Evolutionary conservation across 2,113 vertebrate species (phyloP), one percentile per base, ranked within the genome.

Genomic region (Proterorhinus semilunaris): DNA sequence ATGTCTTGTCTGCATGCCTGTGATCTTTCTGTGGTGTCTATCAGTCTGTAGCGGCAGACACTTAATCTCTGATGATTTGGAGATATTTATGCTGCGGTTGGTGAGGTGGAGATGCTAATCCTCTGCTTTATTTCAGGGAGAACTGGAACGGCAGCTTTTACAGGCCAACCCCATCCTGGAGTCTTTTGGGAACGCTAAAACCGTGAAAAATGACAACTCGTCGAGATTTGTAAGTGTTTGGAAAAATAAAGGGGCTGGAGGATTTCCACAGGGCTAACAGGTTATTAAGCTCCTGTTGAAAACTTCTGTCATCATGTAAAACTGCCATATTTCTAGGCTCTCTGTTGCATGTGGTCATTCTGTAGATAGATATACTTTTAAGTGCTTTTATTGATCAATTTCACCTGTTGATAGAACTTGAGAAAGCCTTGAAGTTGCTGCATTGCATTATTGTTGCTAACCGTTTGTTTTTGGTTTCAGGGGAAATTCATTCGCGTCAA

Each of bases 401-500:
- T 36, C 27, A 36, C 27, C 27, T 21, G 21, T 21, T 36, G 27
- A 36, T 36, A 36, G 27, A 36, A 36, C 27, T 36, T 36, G 27
- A 36, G 27, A 36, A 36, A 36, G 27, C 4, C 27, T 36, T 36
- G 27, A 36, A 36, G 27, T 36, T 1, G 27, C 27, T 36, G 27
- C 27, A 36, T 36, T 36, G 4, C 27, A 36, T 36, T 36, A 36
- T 36, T 36, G 27, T 36, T 36, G 27, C 27, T 17, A 53, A 53
- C 51, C 8, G 49, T 2, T 47, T 72, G 58, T 17, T 57, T 15
- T 63, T 66, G 46, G 15, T 83, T 71, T 4, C 90, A 99, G 98
- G 98, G 98, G 62, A 99, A 99, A 83, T 99, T 99, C 90, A 99
- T 99, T 88, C 92, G 98, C 72, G 97, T 99, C 90, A 99, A 99